Percentiles rank a stretch among this genome's conserved stretches.
Conservation (phyloP, 2,888 invertebrate species). For the Apotomis betuletana region DNA sequence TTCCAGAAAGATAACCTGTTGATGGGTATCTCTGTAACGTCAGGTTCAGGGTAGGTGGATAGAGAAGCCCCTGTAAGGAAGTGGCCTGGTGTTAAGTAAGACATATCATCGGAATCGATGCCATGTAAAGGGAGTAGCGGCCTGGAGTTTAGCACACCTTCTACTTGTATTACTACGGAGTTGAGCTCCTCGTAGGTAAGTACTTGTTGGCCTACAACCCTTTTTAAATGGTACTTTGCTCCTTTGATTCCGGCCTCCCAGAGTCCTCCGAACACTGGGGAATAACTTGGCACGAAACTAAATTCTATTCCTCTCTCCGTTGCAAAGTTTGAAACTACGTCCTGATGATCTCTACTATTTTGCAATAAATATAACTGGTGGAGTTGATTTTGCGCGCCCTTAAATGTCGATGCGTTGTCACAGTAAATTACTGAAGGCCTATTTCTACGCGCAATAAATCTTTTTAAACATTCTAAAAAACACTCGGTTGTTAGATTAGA, state of each 20-base stretch:
- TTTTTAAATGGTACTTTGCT: constrained; percentile 26
- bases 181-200: constrained; percentile 25
- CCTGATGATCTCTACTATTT: not conserved
- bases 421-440: not conserved
- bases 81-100: constrained; percentile 25
- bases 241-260: constrained; percentile 23
- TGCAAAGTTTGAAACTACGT: not conserved
- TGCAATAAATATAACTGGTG: not conserved
- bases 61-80: not conserved
- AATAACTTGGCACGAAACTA: not conserved
- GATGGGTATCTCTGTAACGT: constrained; percentile 3
- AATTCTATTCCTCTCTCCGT: constrained; percentile 1
- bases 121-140: constrained; percentile 11
- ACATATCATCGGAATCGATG: constrained; percentile 13
- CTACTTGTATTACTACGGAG: constrained; percentile 22
- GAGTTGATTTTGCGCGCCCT: not conserved
- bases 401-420: not conserved
- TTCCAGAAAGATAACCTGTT: constrained; percentile 35
- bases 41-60: constrained; percentile 36
- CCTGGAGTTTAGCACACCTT: constrained; percentile 32
- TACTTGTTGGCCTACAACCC: constrained; percentile 20
- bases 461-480: not conserved
- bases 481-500: not conserved
- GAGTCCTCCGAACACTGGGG: constrained; percentile 5
- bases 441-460: not conserved